Evolutionary conservation across 2,113 vertebrate genomes (phyloP), one percentile per base, ranked within the genome.

Genomic region (Cepphus grylle): DNA sequence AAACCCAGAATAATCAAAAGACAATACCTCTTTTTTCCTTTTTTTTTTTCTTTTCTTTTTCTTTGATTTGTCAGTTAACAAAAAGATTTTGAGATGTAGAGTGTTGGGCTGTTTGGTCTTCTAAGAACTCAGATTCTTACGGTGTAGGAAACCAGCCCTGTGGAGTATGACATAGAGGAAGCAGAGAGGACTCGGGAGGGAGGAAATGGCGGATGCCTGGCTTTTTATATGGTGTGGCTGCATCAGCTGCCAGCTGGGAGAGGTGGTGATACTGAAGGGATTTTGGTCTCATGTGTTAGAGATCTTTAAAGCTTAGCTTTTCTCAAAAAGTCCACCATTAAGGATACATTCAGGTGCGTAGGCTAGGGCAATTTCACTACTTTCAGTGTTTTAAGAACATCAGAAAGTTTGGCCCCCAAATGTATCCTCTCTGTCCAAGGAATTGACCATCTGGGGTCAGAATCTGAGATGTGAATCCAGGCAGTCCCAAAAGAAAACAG

Each of bases 41-140:
- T 3, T 42, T 38, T 8, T 17, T 11, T 21, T 4, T 3, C 1
- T 8, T 8, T 3, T 6, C 0, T 7, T 19, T 25, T 55, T 10
- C 38, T 82, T 90, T 22, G 7, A 61, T 74, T 81, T 79, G 12
- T 79, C 14, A 21, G 8, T 40, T 72, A 78, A 83, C n/a, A 42
- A 63, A 62, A 87, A 73, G 27, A 12, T 65, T 69, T 72, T 32
- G 49, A 87, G 32, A 42, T 38, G 17, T 30, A 42, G 40, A 52
- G 36, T 52, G 11, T n/a, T 4, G 17, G 18, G 26, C 29, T 65
- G 5, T 61, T 67, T 87, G 38, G 22, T 77, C 43, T 69, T 55
- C 56, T 45, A 69, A 71, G 32, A 67, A 19, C 53, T 83, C 15
- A 29, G 23, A 43, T 89, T 72, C 18, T 63, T 20, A n/a, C 53